Base-by-base conservation (phyloP, 1,140 invertebrate genomes). In the Galleria mellonella region DNA sequence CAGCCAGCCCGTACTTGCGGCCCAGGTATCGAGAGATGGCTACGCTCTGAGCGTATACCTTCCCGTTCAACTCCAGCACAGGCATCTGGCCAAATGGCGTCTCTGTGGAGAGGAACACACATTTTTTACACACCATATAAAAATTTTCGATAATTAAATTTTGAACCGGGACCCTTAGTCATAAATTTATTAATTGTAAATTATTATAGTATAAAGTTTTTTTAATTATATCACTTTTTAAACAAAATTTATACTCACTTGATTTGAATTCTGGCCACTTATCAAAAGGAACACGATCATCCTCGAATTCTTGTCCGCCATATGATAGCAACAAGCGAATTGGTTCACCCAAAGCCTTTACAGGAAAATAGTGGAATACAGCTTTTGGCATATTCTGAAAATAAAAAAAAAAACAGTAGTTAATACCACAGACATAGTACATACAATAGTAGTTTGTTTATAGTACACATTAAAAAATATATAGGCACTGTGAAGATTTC, bases 261-360 rank as follows among this genome's bases (percentile, higher is more conserved):
- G 67, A 54, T 31, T 79, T 79, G 9, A 60, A 44, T 5, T 57
- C 56, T 0, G 87, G 85, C 90, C 90, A 92, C 32, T 89, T 61
- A 4, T 88, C 86, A 0, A 45, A 17, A 2, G 84, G 53, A 36
- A 91, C 75, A 28, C 91, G 87, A 3, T 83, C 65, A 76, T 96
- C 94, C 61, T 92, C 90, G 65, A 91, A 95, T 10, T 90, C 87
- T n/a, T 91, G 77, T 12, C 85, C 88, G 0, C 88, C 89, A 67
- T 94, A 93, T 1, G 86, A 87, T 0, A 95, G 73, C 1, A 96
- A 52, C 44, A 91, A 88, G 2, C 94, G 85, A 89, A 87, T 61
- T 2, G 51, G 12, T 47, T 78, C 74, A 1, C 70, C 75, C 23
- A 75, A 43, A 4, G 62, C 72, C 47, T 72, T 75, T 33, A 67